Evolutionary conservation across 2,113 vertebrate species (phyloP), one percentile per base, ranked within the genome.

Genomic region (Callipepla squamata): DNA sequence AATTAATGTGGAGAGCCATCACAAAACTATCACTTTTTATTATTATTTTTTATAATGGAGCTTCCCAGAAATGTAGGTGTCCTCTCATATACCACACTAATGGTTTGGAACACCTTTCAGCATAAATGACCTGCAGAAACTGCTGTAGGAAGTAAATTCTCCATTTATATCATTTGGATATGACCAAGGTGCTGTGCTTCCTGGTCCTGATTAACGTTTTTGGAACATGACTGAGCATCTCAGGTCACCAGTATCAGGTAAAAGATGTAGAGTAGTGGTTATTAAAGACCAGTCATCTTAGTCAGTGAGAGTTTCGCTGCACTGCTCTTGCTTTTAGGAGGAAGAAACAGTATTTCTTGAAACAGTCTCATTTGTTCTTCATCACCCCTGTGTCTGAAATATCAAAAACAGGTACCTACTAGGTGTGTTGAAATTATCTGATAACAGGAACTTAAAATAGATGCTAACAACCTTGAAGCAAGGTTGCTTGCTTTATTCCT

Each of bases 41-140:
- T 87, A 45, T 91, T 93, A 28, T 78, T 65, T 85, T 95, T 92
- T 80, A 68, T 88, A 95, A 88, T 87, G 84, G 77, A 79, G 23
- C 85, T 96, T 96, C 94, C 91, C 94, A 96, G 96, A 93, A 96
- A 61, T 45, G 59, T 48, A 79, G 66, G 14, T 76, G 58, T 73
- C 42, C 38, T 87, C 77, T 80, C 8, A 2, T 78, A 63, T 73
- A 44, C 67, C 9, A 19, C 40, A 38, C 36, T 92, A 87, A 93
- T 85, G 74, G 66, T 40, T 76, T 94, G 88, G 78, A 74, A 72
- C 0, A 2, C 25, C 3, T 36, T 90, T 78, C 5, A 50, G 45
- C 50, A 44, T 5, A 44, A 90, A 42, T 17, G 92, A 87, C 90
- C 90, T 44, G 21, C 68, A 76, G 86, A 59, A 80, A 55, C 73